Conservation (phyloP, 2,797 vertebrate genomes). For the Gallinago stenura region DNA sequence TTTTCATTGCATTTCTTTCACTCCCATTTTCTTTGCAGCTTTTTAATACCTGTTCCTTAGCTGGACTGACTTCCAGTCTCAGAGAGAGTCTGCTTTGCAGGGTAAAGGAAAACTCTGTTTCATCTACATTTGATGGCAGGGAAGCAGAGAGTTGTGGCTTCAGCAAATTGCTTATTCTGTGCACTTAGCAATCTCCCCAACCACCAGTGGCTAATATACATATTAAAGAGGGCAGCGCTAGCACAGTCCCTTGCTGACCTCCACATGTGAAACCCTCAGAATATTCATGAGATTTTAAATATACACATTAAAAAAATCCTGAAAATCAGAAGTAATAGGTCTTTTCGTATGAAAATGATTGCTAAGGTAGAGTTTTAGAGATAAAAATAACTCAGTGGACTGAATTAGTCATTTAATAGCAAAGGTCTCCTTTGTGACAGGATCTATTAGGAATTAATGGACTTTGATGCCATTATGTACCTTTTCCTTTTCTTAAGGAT, state of each 20-base stretch:
- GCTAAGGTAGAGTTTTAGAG: background rate
- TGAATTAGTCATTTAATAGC: background rate
- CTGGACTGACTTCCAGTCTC: background rate
- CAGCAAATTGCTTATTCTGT: constrained; percentile 45
- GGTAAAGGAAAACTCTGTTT: constrained; percentile 1
- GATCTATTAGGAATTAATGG: background rate
- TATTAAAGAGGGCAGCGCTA: constrained; percentile 62
- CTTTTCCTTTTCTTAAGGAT: background rate
- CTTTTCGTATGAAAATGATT: background rate
- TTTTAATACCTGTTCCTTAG: background rate
- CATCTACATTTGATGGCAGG: background rate
- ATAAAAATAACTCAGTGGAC: constrained; percentile 14
- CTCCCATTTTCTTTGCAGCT: background rate
- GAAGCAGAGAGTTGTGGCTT: constrained; percentile 28
- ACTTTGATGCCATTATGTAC: background rate
- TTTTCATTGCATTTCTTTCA: background rate
- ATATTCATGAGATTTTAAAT: constrained; percentile 45
- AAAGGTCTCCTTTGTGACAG: background rate
- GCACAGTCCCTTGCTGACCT: constrained; percentile 51
- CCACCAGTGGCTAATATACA: constrained; percentile 58
- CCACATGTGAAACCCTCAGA: constrained; percentile 5
- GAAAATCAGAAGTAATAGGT: background rate
- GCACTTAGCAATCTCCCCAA: constrained; percentile 35
- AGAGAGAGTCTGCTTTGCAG: background rate
- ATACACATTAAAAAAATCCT: background rate